phyloP scores from a whole-genome alignment of 2,888 invertebrate genomes.

The Cephonodes hylas region DNA sequence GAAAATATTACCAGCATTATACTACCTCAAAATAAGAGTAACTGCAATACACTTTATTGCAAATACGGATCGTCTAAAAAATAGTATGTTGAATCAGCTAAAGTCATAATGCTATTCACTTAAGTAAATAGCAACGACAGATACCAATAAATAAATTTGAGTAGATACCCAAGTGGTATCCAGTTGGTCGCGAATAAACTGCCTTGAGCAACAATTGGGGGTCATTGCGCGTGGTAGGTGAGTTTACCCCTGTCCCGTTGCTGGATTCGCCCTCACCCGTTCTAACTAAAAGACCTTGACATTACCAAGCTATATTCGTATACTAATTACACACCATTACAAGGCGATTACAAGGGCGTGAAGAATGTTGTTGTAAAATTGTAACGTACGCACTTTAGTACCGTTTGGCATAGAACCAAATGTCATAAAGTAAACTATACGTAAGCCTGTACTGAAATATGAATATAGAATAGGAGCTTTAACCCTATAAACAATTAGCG shows the following conservation, averaged over 20 bases:
- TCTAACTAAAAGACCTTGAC: conserved; percentile 44
- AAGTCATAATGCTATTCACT: too few relatives aligned
- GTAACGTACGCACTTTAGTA: neutral
- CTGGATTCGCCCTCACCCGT: conserved; percentile 39
- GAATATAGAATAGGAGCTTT: neutral
- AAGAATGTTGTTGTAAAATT: conserved; percentile 16
- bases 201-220: neutral
- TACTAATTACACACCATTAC: conserved; percentile 46
- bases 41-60: too few relatives aligned
- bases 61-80: too few relatives aligned
- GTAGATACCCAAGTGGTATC: neutral
- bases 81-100: too few relatives aligned
- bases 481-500: neutral
- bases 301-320: conserved; percentile 36
- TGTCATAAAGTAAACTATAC: neutral
- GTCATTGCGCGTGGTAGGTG: neutral
- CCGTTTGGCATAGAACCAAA: neutral
- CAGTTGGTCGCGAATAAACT: neutral
- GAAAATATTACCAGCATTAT: too few relatives aligned
- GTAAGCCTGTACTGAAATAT: neutral
- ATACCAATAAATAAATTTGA: too few relatives aligned
- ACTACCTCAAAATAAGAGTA: too few relatives aligned
- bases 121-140: too few relatives aligned
- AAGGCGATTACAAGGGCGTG: conserved; percentile 35
- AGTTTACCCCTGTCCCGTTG: conserved; percentile 15